phyloP scores from a whole-genome alignment of 2,797 vertebrate genomes.

The Phrynocephalus forsythii region DNA sequence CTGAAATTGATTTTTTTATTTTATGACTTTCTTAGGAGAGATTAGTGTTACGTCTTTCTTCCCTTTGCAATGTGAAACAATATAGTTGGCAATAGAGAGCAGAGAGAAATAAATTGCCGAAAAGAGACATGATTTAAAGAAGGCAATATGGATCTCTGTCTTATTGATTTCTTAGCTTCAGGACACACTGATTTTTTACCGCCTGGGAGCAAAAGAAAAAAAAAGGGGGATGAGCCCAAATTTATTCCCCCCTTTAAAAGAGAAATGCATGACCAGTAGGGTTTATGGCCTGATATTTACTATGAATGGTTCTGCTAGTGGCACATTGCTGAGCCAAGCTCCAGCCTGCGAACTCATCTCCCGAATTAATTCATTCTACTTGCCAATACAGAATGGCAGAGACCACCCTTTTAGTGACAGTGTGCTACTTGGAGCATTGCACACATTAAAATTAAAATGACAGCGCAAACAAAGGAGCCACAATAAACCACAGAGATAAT shows the following conservation, averaged over 20 bases:
- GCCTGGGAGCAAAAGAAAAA: constrained; percentile 50
- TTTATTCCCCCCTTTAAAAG: constrained; percentile 73
- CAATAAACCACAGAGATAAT: neutral
- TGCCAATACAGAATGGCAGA: neutral
- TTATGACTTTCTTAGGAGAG: constrained; percentile 82
- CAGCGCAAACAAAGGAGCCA: neutral
- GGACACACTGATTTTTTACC: constrained; percentile 72
- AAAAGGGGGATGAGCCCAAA: constrained; percentile 49
- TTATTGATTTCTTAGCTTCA: constrained; percentile 72
- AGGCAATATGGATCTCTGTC: constrained; percentile 68
- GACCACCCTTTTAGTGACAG: neutral
- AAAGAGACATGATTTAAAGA: constrained; percentile 73
- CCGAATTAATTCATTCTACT: neutral
- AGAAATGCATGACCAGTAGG: constrained; percentile 45
- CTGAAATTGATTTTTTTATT: constrained; percentile 89
- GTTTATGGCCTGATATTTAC: constrained; percentile 55
- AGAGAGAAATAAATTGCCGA: constrained; percentile 81
- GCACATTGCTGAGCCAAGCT: too few species aligned
- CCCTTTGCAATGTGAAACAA: constrained; percentile 75
- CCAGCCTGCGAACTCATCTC: neutral
- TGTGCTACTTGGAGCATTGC: neutral
- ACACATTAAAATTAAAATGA: neutral
- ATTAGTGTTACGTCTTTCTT: constrained; percentile 78
- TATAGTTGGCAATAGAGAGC: constrained; percentile 84
- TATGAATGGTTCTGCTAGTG: neutral